phyloP scores from a whole-genome alignment of 2,113 vertebrate species.

The Tricholaema leucomelas region DNA sequence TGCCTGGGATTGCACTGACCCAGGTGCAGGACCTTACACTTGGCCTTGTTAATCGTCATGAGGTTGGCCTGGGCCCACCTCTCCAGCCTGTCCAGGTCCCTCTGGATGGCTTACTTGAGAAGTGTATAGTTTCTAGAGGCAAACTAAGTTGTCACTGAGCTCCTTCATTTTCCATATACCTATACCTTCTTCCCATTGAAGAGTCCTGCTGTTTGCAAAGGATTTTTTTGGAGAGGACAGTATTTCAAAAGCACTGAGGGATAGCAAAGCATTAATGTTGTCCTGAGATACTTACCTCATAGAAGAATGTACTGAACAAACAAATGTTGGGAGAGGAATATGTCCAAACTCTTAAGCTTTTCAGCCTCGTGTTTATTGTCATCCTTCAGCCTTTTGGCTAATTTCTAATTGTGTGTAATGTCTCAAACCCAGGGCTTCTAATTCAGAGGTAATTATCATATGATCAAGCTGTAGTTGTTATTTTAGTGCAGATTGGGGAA shows the following conservation, averaged over 20 bases:
- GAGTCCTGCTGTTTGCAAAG: neutral
- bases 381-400: slow-evolving; percentile 58
- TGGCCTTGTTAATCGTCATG: too few species aligned
- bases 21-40: too few species aligned
- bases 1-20: too few species aligned
- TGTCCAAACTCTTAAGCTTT: slow-evolving; percentile 14
- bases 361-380: slow-evolving; percentile 58
- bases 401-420: slow-evolving; percentile 56
- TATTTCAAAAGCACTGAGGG: neutral
- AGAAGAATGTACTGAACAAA: slow-evolving; percentile 18
- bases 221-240: neutral
- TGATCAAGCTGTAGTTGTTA: slow-evolving; percentile 60
- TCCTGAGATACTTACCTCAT: slow-evolving; percentile 5
- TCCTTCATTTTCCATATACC: neutral
- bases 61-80: too few species aligned
- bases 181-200: neutral
- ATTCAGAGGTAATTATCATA: slow-evolving; percentile 67
- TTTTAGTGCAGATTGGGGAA: slow-evolving; percentile 68
- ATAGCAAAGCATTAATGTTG: neutral
- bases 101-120: too few species aligned
- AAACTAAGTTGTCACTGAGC: neutral
- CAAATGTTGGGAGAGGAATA: neutral
- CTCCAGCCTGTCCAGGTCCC: too few species aligned
- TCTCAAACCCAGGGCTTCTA: slow-evolving; percentile 38
- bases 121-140: neutral